These are phyloP conservation scores for Carassius carassius DNA, from an alignment of 2,113 vertebrate genomes.

Conservation along the genomic window DNA sequence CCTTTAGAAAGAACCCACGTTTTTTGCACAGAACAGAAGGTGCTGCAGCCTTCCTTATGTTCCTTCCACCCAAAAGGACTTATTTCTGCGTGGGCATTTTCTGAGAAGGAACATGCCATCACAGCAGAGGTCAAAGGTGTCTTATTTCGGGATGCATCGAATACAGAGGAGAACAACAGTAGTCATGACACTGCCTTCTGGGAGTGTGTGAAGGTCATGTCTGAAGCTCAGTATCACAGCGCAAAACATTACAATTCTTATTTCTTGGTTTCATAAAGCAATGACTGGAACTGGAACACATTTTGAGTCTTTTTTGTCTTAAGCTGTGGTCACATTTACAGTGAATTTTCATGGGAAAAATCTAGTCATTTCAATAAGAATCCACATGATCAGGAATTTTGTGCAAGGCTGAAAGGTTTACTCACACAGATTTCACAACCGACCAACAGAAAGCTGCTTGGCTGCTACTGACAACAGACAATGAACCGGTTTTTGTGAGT, in stretches of 20 bases:
- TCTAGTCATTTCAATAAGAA: background rate
- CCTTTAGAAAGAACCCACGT: slow-evolving; percentile 15
- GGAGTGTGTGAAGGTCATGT: slow-evolving; percentile 1
- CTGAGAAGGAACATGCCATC: background rate
- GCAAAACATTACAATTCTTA: background rate
- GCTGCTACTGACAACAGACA: background rate
- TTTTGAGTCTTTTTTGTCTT: background rate
- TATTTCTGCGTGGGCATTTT: background rate
- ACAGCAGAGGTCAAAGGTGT: slow-evolving; percentile 21
- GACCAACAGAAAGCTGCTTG: background rate
- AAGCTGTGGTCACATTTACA: background rate
- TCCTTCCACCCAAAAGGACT: background rate
- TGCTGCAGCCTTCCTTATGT: background rate
- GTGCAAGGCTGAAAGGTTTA: background rate
- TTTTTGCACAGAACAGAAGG: background rate
- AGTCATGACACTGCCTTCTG: background rate
- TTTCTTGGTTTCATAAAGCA: background rate
- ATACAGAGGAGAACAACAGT: background rate
- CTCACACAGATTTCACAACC: background rate
- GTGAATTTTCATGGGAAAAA: background rate
- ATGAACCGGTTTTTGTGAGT: background rate
- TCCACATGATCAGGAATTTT: background rate
- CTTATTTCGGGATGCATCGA: background rate
- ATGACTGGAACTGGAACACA: too few species aligned
- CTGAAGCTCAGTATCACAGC: background rate